Conservation (phyloP, 1,140 invertebrate genomes). For the Limonius californicus region DNA sequence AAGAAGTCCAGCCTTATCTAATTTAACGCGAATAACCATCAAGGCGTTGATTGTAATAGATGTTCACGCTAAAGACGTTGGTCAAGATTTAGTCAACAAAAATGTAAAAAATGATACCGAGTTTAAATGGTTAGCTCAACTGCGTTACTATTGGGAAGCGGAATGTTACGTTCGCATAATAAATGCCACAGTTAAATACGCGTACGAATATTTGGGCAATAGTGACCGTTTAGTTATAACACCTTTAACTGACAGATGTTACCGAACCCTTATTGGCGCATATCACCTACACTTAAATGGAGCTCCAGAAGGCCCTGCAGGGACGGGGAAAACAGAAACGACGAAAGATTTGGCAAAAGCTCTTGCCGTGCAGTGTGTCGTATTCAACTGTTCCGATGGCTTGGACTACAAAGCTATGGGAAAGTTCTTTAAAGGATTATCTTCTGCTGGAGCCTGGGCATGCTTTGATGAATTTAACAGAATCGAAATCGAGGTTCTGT, state of each 20-base stretch:
- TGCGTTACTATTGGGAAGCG: constrained; percentile 87
- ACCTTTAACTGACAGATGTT: constrained; percentile 79
- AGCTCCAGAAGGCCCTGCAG: constrained; percentile 75
- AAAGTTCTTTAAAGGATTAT: constrained; percentile 85
- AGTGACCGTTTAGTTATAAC: constrained; percentile 74
- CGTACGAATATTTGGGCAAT: constrained; percentile 89
- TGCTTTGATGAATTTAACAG: constrained; percentile 95
- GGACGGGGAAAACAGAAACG: constrained; percentile 88
- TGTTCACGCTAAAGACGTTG: constrained; percentile 88
- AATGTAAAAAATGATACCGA: constrained; percentile 70
- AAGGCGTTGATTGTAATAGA: constrained; percentile 87
- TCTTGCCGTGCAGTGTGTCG: constrained; percentile 86
- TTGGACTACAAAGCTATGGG: constrained; percentile 91
- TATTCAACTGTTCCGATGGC: constrained; percentile 94
- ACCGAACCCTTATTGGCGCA: constrained; percentile 82
- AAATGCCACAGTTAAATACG: constrained; percentile 80
- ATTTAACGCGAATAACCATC: constrained; percentile 70
- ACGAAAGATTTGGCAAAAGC: constrained; percentile 81
- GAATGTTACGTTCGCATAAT: constrained; percentile 81
- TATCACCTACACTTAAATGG: constrained; percentile 83
- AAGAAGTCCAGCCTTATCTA: constrained; percentile 59
- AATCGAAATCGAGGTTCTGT: constrained; percentile 86
- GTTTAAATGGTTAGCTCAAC: constrained; percentile 88
- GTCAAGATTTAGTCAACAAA: constrained; percentile 67
- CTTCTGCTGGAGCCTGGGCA: constrained; percentile 50